Base-by-base conservation (phyloP, 37 sponge, comb jelly and placozoan genomes). In the Beroe ovata region DNA sequence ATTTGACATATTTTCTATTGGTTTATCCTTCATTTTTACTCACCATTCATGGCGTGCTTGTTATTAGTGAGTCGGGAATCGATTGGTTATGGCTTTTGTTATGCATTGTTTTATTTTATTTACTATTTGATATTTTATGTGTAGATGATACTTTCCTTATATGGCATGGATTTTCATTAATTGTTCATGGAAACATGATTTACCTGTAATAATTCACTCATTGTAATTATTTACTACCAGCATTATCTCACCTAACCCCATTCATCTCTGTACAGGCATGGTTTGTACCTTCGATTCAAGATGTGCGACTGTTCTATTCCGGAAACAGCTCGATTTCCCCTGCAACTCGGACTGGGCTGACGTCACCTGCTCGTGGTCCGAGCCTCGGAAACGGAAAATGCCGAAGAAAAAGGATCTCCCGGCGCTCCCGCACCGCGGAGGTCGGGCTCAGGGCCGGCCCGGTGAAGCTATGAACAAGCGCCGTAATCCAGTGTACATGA, bases 321-420 rank as follows among this genome's bases (percentile, higher is more conserved):
- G 54, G 26, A 77, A 77, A 26, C 54, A 36, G 23, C 84, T 77
- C 18, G 54, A 77, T 6, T 77, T 77, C 84, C 4, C 54, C 28
- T 42, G 84, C 29, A 77, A 39, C 54, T 2, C 84, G 18, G 84
- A 77, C 28, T 77, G 84, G 84, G 84, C 84, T 3, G 84, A 77
- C 1, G 18, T 35, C 35, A 77, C 84, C 4, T 21, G 54, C 41
- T 19, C 8, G 26, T 77, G 84, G 84, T 6, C 23, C 4, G 54
- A 16, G 8, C 21, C 38, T 4, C 35, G 84, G 33, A 77, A 77
- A 77, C 84, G 84, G 18, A 77, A 77, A 19, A 42, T 39, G 16
- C 38, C 38, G 35, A 36, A 33, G 26, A 77, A 77, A 26, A 77
- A 77, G 28, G 69, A 66, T 16, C 25, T 29, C 11, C 69, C 69